Evolutionary conservation across 2,888 invertebrate genomes (phyloP).

Genomic region (Hermaeophaga mercurialis): DNA sequence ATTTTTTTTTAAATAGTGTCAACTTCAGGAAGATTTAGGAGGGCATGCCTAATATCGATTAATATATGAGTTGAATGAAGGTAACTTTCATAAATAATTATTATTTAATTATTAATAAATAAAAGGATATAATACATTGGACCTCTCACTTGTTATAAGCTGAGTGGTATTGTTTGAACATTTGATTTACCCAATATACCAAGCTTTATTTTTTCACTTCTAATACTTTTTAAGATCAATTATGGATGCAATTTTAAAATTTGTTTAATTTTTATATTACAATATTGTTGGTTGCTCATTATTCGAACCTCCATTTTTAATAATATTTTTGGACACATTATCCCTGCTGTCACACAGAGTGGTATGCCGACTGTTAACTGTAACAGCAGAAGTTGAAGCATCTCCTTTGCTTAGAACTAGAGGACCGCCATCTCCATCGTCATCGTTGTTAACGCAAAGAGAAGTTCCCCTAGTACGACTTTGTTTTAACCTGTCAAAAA

Average conservation of each 20-base stretch:
- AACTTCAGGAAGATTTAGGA: no score
- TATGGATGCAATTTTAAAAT: neutral
- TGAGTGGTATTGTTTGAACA: neutral
- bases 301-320: conserved; percentile 42
- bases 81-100: no score
- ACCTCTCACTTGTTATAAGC: neutral
- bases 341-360: conserved; percentile 50
- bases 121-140: no score
- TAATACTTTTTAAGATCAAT: neutral
- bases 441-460: conserved; percentile 51
- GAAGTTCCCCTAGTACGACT: conserved; percentile 26
- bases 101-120: no score
- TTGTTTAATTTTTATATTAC: neutral
- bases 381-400: conserved; percentile 63
- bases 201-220: neutral
- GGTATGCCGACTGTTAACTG: conserved; percentile 63
- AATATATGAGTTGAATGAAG: no score
- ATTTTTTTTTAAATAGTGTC: no score
- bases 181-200: neutral
- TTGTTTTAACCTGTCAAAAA: conserved; percentile 21
- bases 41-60: no score
- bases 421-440: conserved; percentile 61
- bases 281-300: conserved; percentile 46
- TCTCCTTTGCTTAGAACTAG: conserved; percentile 60
- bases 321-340: conserved; percentile 39